phyloP scores from a whole-genome alignment of 2,797 vertebrate species.

The Pangasius macronema region DNA sequence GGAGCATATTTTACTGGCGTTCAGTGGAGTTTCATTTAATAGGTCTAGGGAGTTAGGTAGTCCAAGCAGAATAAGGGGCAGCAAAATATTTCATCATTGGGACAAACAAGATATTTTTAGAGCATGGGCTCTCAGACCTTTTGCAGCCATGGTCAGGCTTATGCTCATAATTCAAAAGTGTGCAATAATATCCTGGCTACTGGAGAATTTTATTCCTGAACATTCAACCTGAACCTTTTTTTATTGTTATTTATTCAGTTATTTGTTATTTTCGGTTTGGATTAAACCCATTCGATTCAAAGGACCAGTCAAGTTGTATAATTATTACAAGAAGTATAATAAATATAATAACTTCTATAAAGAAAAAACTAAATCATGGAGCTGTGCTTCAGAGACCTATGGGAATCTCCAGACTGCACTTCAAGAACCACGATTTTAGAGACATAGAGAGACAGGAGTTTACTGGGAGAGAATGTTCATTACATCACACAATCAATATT shows the following conservation, averaged over 20 bases:
- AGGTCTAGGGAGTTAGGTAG: conserved; percentile 34
- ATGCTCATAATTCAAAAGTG: not conserved
- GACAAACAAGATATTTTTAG: conserved; percentile 44
- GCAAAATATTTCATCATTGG: conserved; percentile 67
- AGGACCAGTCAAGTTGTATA: not conserved
- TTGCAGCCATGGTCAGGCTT: not conserved
- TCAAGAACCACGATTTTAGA: not conserved
- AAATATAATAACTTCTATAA: not conserved
- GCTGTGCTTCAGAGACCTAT: not conserved
- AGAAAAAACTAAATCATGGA: not conserved
- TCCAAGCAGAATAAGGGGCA: conserved; percentile 22
- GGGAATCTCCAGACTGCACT: not conserved
- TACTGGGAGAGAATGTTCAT: conserved; percentile 26
- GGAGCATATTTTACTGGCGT: conserved; percentile 56
- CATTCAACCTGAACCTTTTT: not conserved
- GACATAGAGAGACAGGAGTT: not conserved
- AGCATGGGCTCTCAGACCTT: not conserved
- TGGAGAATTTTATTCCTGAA: not conserved
- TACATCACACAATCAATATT: conserved; percentile 36
- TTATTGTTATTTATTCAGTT: no score
- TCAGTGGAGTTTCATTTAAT: conserved; percentile 60
- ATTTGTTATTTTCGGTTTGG: not conserved
- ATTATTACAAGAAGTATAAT: not conserved
- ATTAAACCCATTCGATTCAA: not conserved
- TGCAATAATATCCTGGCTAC: not conserved